Conservation (phyloP, 2,888 invertebrate species). For the Kuschelorhynchus macadamiae region DNA sequence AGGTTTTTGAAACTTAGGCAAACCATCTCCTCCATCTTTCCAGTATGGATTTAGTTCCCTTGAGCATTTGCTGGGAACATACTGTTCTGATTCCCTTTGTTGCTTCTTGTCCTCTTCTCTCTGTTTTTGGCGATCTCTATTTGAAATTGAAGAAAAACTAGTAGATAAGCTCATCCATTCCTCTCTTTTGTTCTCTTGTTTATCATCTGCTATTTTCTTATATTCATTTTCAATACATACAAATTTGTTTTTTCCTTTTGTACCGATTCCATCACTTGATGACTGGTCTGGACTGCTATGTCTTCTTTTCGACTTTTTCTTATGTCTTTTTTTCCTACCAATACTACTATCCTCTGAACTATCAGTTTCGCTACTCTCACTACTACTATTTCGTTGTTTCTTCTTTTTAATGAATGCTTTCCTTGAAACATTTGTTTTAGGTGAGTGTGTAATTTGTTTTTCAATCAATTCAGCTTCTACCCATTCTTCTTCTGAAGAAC, state of each 20-base stretch:
- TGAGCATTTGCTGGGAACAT: slow-evolving; percentile 79
- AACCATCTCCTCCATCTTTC: slow-evolving; percentile 89
- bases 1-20: slow-evolving; percentile 76
- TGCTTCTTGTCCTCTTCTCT: slow-evolving; percentile 70
- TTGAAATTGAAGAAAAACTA: slow-evolving; percentile 66
- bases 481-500: slow-evolving; percentile 46
- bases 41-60: slow-evolving; percentile 93
- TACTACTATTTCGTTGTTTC: slow-evolving; percentile 3
- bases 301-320: slow-evolving; percentile 10
- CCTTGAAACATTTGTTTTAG: slow-evolving; percentile 1
- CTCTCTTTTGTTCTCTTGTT: slow-evolving; percentile 66
- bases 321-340: slow-evolving; percentile 3
- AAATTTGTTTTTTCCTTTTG: neutral
- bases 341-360: slow-evolving; percentile 1
- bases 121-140: slow-evolving; percentile 67
- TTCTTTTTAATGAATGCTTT: slow-evolving; percentile 17
- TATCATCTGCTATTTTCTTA: neutral
- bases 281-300: neutral
- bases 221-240: too few species aligned
- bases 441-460: slow-evolving; percentile 3
- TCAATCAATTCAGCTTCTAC: slow-evolving; percentile 39
- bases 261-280: slow-evolving; percentile 7
- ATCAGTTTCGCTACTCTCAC: neutral
- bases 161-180: slow-evolving; percentile 85
- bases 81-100: slow-evolving; percentile 73